Evolutionary conservation across 2,888 invertebrate species (phyloP), one percentile per base, ranked within the genome.

Genomic region (Tetragonisca angustula): DNA sequence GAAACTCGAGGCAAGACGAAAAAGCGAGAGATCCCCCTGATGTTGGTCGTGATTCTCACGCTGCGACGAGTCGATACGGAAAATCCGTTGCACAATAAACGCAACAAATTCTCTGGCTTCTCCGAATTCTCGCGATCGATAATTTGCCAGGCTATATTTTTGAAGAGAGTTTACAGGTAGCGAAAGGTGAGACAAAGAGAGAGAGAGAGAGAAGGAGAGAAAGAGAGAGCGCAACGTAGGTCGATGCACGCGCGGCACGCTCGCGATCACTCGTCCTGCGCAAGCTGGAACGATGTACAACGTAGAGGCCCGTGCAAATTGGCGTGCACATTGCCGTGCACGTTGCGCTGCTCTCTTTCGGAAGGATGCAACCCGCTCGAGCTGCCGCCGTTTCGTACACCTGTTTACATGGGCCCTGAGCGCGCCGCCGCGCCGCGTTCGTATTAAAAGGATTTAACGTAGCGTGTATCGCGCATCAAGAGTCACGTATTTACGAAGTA

Each of bases 391-490:
- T 79, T 79, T 54, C 24, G 79, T 73, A 84, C 87, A 87, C 86
- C 84, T 87, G 86, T 87, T 87, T 81, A 81, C 74, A 79, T 19
- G 71, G 24, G 62, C 19, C 67, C 62, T 43, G 70, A 69, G 43
- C 56, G 61, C 72, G 50, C 43, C 9, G 43, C 36, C 36, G 36
- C 36, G 64, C n/a, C 56, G 27, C 61, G 52, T 64, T 49, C 71
- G 65, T 83, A 79, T 83, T 76, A 75, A 83, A 86, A 81, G 83
- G 76, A 81, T 68, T 79, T 74, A 67, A 75, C 86, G 61, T 67
- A 68, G 80, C 72, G 76, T 73, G 54, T 43, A 64, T 76, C 75
- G 69, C 64, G 68, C 49, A 68, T 49, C 73, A n/a, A 50, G 68
- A 80, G 72, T 70, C 64, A 52, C 77, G 70, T 65, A 43, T 43